Conservation (phyloP, 2,888 invertebrate species). For the Agonopterix arenella region DNA sequence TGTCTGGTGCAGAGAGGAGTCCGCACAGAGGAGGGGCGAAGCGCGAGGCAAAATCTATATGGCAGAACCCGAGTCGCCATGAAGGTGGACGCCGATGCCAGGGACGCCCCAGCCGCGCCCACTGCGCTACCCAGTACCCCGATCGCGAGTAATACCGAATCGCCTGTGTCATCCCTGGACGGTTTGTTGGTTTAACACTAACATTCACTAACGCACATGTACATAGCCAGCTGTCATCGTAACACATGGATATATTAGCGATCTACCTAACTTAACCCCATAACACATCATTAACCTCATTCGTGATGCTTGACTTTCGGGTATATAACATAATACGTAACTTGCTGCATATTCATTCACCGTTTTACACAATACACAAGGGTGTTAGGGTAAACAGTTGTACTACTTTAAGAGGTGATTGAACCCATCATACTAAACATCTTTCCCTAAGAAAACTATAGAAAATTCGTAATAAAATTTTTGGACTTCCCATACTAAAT, state of each 20-base stretch:
- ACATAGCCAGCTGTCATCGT: slow-evolving; percentile 31
- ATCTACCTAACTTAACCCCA: background rate
- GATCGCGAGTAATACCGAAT: slow-evolving; percentile 63
- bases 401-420: too few species aligned
- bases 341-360: too few species aligned
- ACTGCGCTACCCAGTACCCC: slow-evolving; percentile 37
- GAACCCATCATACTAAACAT: too few species aligned
- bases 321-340: too few species aligned
- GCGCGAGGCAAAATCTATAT: slow-evolving; percentile 38
- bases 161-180: slow-evolving; percentile 65
- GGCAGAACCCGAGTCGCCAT: slow-evolving; percentile 39
- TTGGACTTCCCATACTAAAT: too few species aligned
- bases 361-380: too few species aligned
- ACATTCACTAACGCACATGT: slow-evolving; percentile 29
- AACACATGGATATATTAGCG: slow-evolving; percentile 9
- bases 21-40: slow-evolving; percentile 31
- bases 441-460: too few species aligned
- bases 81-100: slow-evolving; percentile 56
- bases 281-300: background rate
- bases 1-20: slow-evolving; percentile 59
- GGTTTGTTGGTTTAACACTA: slow-evolving; percentile 60
- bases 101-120: slow-evolving; percentile 46
- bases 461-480: too few species aligned
- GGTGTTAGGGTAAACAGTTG: too few species aligned
- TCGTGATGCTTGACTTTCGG: background rate